Conservation (phyloP, 2,113 vertebrate genomes). For the Melanocharis versteri region DNA sequence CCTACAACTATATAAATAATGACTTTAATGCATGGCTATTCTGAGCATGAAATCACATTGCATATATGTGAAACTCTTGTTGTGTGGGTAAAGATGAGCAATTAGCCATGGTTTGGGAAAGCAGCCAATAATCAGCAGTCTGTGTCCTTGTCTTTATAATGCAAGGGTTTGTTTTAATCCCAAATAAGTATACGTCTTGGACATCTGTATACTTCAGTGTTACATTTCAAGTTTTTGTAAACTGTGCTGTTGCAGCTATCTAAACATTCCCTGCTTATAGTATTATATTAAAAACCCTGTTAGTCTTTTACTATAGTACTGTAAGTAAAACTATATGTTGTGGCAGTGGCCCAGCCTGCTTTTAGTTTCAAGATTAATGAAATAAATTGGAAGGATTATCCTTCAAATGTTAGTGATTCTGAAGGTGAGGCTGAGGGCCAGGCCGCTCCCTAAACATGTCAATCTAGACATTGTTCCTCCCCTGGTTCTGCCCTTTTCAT, state of each 20-base stretch:
- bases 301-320: not conserved
- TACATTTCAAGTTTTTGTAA: not conserved
- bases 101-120: not conserved
- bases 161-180: not conserved
- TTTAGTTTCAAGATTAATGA: no score
- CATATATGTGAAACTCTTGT: not conserved
- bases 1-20: not conserved
- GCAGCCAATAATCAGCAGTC: not conserved
- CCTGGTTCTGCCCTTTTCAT: no score
- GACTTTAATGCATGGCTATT: fast-evolving
- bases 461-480: no score
- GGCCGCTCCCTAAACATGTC: no score
- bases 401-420: no score
- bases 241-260: not conserved
- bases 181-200: not conserved
- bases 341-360: no score
- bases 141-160: not conserved
- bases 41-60: not conserved
- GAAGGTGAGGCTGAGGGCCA: no score
- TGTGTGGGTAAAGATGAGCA: not conserved
- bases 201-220: not conserved
- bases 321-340: no score
- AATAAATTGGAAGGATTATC: no score
- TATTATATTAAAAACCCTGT: not conserved
- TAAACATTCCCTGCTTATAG: not conserved